A percentile compares a stretch with the other conserved stretches of the same genome.
These are phyloP conservation scores for Neolamprologus toae DNA, from an alignment of 2,113 vertebrate species.

Conservation along the genomic window DNA sequence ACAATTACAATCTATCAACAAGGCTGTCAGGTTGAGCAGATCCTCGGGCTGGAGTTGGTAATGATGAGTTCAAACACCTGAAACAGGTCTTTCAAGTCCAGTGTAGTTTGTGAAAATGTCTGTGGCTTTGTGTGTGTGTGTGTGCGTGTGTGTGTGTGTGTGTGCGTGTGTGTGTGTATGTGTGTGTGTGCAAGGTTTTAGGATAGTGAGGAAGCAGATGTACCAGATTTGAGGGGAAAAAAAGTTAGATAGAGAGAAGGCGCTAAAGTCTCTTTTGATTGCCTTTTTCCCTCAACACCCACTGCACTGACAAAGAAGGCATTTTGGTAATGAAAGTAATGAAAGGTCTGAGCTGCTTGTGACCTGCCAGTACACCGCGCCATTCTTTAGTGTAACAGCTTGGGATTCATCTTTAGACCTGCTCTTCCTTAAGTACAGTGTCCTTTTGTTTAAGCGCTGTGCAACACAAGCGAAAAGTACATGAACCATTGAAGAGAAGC, in stretches of 20 bases:
- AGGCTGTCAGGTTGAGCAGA: constrained; percentile 60
- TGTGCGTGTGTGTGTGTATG: rapidly evolving
- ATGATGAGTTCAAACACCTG: constrained; percentile 72
- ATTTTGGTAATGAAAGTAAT: neutral
- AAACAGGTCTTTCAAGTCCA: constrained; percentile 61
- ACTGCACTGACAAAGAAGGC: neutral
- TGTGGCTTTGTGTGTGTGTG: neutral
- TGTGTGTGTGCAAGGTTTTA: neutral
- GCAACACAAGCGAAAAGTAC: neutral
- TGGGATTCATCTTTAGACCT: constrained; percentile 46
- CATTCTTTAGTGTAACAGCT: constrained; percentile 58
- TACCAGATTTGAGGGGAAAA: neutral
- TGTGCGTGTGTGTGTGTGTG: neutral
- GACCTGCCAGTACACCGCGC: constrained; percentile 57
- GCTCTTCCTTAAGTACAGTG: neutral
- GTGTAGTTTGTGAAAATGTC: neutral
- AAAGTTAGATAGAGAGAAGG: neutral
- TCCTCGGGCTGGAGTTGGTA: constrained; percentile 64
- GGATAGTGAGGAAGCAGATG: neutral
- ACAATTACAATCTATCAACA: constrained; percentile 69
- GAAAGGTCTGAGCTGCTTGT: constrained; percentile 37
- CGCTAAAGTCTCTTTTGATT: neutral
- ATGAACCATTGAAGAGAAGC: neutral
- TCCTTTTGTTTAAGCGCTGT: neutral
- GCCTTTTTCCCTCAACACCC: constrained; percentile 10